Conservation (phyloP, 2,888 invertebrate genomes). For the Harpagoxenus sublaevis region DNA sequence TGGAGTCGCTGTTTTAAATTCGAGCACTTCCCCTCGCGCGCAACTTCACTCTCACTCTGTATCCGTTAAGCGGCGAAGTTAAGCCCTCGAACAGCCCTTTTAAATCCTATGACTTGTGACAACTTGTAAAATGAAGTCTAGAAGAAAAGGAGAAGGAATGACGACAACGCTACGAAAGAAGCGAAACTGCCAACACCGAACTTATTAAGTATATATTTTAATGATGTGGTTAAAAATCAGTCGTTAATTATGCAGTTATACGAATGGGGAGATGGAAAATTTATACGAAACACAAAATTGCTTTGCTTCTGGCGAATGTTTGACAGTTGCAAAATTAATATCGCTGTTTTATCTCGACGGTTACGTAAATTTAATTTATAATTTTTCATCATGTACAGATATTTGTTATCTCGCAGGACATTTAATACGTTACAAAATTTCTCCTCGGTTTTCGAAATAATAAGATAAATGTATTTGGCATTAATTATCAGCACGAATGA, state of each 20-base stretch:
- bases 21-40: not conserved
- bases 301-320: slow-evolving; percentile 9
- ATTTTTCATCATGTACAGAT: not conserved
- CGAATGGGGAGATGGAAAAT: not conserved
- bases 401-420: not conserved
- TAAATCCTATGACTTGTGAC: slow-evolving; percentile 44
- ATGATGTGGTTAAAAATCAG: slow-evolving; percentile 32
- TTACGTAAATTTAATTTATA: slow-evolving; percentile 19
- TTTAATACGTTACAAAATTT: not conserved
- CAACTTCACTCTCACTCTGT: slow-evolving; percentile 5
- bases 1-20: slow-evolving; percentile 23
- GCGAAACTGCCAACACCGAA: slow-evolving; percentile 17
- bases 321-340: slow-evolving; percentile 20
- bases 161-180: slow-evolving; percentile 20
- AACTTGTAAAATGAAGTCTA: slow-evolving; percentile 35
- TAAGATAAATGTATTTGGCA: not conserved
- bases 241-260: not conserved
- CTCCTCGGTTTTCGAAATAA: not conserved
- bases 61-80: slow-evolving; percentile 40
- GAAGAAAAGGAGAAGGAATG: not conserved
- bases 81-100: slow-evolving; percentile 41
- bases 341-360: not conserved
- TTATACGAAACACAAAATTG: slow-evolving; percentile 9
- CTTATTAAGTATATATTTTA: not conserved
- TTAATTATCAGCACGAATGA: not conserved